Evolutionary conservation across 2,888 invertebrate species (phyloP), one percentile per base, ranked within the genome.

Genomic region (Drosophila stalkeri): DNA sequence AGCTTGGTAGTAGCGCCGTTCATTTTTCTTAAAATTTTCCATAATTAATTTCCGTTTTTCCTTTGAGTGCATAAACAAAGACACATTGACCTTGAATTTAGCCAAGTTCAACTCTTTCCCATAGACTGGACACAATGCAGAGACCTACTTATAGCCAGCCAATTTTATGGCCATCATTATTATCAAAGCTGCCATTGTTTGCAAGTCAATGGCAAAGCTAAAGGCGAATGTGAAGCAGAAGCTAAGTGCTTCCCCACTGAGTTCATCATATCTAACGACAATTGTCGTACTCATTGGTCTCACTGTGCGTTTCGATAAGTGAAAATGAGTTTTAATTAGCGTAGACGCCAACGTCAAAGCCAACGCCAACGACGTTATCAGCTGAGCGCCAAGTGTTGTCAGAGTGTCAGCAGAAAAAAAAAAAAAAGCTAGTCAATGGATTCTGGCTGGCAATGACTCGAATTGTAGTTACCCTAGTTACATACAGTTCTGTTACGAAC

Each of bases 241-340:
- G 43, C 18, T 39, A 18, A 56, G 41, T 31, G 41, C 44, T 35
- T 31, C 57, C 33, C 44, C 44, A 7, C 20, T 57, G 57, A 37
- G 41, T 44, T 64, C 80, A 62, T 80, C 67, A 76, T 80, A 80
- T 72, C 69, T 77, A 77, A 77, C 68, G 69, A 69, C 63, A 72
- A 81, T 75, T 81, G 59, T 55, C 35, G 20, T 60, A 64, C 68
- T 67, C 66, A 54, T 52, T 68, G 61, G 23, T 37, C 67, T 64
- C 67, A 82, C 75, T 86, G 84, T 73, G 77, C 64, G 80, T 82
- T 72, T 60, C 85, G 89, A 85, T 90, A 89, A 90, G 70, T 73
- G 70, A 75, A 73, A 89, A 72, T 77, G 88, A 73, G 73, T 89
- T 89, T 89, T 87, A 89, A 85, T 85, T 89, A 89, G 80, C 80